Conservation (phyloP, 2,797 vertebrate genomes). For the Lepidocolaptes lacrymiger region DNA sequence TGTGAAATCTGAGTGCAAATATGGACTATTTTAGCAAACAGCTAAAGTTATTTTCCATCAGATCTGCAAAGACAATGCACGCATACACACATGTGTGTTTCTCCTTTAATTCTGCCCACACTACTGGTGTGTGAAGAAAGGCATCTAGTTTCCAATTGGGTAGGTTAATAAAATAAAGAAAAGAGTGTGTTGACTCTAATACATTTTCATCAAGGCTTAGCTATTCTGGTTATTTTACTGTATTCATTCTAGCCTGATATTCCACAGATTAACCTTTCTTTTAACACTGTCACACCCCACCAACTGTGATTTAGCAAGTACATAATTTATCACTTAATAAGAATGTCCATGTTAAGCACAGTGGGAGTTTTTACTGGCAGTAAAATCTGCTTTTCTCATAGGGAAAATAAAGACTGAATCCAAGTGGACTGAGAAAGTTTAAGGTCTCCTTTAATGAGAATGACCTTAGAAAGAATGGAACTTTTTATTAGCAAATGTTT, state of each 20-base stretch:
- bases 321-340: constrained; percentile 49
- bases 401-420: constrained; percentile 21
- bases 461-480: constrained; percentile 31
- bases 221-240: not conserved
- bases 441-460: not conserved
- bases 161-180: not conserved
- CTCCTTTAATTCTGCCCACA: not conserved
- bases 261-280: constrained; percentile 48
- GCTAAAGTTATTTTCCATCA: not conserved
- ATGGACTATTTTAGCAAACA: not conserved
- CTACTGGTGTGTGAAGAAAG: not conserved
- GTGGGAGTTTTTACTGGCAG: constrained; percentile 41
- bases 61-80: not conserved
- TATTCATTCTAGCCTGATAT: not conserved
- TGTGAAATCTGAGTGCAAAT: not conserved
- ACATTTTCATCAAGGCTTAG: not conserved
- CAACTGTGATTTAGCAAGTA: constrained; percentile 59
- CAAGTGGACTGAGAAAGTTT: constrained; percentile 21
- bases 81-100: not conserved
- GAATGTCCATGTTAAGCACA: constrained; percentile 18
- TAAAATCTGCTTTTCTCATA: constrained; percentile 41
- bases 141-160: not conserved
- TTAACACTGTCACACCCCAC: constrained; percentile 30
- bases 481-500: constrained; percentile 1
- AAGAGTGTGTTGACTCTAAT: not conserved